Conservation (phyloP, 2,888 invertebrate genomes). For the Synergus umbraculus region DNA sequence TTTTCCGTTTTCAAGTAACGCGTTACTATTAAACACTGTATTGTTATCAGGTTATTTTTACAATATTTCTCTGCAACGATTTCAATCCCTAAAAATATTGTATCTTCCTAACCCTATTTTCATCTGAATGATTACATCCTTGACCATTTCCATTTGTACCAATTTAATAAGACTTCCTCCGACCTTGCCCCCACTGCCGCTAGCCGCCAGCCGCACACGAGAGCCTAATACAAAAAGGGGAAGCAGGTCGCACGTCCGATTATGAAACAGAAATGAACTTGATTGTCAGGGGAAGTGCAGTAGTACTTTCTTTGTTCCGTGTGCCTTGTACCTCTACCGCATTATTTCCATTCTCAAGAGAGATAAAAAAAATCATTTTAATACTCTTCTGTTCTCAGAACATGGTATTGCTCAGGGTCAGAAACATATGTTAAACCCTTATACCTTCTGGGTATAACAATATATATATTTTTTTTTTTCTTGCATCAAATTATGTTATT, state of each 20-base stretch:
- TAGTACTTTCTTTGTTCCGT: neutral
- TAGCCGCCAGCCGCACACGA: neutral
- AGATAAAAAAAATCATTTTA: neutral
- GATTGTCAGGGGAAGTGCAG: neutral
- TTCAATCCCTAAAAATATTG: too few relatives aligned
- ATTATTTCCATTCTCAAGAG: neutral
- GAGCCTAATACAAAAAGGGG: neutral
- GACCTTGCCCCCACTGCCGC: neutral
- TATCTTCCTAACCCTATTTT: neutral
- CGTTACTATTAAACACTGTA: too few relatives aligned
- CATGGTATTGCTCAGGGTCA: neutral
- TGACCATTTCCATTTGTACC: neutral
- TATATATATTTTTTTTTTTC: neutral
- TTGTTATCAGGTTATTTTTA: too few relatives aligned
- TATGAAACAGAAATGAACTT: neutral
- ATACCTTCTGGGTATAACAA: too few relatives aligned
- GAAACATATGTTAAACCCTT: neutral
- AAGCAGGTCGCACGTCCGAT: neutral
- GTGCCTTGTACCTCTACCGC: neutral
- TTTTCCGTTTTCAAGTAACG: too few relatives aligned
- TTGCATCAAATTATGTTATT: slow-evolving; percentile 1
- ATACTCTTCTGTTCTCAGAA: neutral
- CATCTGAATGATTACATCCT: neutral
- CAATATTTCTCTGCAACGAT: too few relatives aligned
- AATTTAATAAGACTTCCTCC: neutral